These are phyloP conservation scores for Araneus ventricosus DNA, from an alignment of 1,140 invertebrate species.

Conservation along the genomic window DNA sequence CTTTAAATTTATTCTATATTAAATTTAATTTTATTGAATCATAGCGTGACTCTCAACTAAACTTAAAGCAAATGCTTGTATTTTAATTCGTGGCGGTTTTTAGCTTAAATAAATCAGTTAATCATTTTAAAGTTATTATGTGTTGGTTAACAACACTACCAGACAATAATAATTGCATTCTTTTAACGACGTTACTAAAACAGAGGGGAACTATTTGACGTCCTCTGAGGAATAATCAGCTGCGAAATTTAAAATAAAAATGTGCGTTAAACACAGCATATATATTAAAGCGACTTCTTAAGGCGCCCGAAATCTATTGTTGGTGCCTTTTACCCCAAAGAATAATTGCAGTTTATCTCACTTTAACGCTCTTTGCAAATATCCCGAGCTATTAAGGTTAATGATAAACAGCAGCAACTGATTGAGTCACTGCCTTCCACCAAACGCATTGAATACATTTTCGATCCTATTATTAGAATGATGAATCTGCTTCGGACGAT, in stretches of 20 bases:
- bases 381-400: slow-evolving; percentile 7
- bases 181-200: no score
- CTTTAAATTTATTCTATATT: no score
- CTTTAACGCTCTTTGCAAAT: background rate
- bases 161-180: no score
- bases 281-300: background rate
- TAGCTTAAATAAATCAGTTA: no score
- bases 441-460: slow-evolving; percentile 29
- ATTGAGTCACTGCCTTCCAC: slow-evolving; percentile 23
- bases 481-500: slow-evolving; percentile 5
- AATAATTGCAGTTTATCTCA: slow-evolving; percentile 2
- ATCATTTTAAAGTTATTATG: no score
- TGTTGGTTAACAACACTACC: no score
- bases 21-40: no score
- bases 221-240: background rate
- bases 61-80: no score
- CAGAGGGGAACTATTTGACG: background rate
- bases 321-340: background rate
- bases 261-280: background rate
- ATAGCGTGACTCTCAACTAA: no score
- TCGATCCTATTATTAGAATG: slow-evolving; percentile 25
- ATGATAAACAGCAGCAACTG: slow-evolving; percentile 33
- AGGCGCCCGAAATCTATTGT: background rate
- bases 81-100: no score
- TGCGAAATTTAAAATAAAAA: background rate